These are phyloP conservation scores for Pelvicachromis taeniatus DNA, from an alignment of 2,113 vertebrate species.

Conservation along the genomic window DNA sequence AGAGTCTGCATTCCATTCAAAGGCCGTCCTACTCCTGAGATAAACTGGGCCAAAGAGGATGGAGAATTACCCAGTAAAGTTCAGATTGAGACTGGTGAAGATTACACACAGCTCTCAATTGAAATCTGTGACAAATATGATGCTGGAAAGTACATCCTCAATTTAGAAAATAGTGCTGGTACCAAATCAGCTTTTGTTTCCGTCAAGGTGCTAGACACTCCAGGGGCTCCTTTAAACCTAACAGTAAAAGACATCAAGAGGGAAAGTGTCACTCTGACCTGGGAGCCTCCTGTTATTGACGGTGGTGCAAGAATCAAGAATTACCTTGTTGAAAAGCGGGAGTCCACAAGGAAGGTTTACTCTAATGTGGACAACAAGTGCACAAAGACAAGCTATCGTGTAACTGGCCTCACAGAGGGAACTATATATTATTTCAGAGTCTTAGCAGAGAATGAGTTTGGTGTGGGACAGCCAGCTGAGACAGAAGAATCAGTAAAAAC, in stretches of 20 bases:
- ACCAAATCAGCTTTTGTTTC: conserved; percentile 94
- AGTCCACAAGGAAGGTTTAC: conserved; percentile 91
- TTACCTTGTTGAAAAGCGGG: conserved; percentile 95
- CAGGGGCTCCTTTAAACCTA: conserved; percentile 87
- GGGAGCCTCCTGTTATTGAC: conserved; percentile 94
- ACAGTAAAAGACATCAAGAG: conserved; percentile 88
- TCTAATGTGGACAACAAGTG: conserved; percentile 91
- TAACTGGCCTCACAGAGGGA: conserved; percentile 91
- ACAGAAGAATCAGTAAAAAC: conserved; percentile 85
- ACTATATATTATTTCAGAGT: conserved; percentile 95
- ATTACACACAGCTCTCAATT: conserved; percentile 89
- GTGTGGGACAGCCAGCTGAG: conserved; percentile 85
- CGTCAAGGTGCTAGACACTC: conserved; percentile 94
- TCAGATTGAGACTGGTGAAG: conserved; percentile 84
- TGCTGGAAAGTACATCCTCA: conserved; percentile 92
- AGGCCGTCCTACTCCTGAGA: conserved; percentile 88
- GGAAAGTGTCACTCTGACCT: conserved; percentile 84
- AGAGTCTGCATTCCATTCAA: conserved; percentile 93
- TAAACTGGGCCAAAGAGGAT: conserved; percentile 91
- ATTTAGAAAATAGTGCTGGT: conserved; percentile 89
- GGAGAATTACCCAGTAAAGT: conserved; percentile 87
- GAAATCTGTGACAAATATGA: conserved; percentile 95
- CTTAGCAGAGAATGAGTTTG: conserved; percentile 98
- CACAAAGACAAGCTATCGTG: conserved; percentile 88
- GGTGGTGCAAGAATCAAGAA: conserved; percentile 94